Conservation (phyloP, 2,113 vertebrate genomes). For the Anser brachyrhynchus region DNA sequence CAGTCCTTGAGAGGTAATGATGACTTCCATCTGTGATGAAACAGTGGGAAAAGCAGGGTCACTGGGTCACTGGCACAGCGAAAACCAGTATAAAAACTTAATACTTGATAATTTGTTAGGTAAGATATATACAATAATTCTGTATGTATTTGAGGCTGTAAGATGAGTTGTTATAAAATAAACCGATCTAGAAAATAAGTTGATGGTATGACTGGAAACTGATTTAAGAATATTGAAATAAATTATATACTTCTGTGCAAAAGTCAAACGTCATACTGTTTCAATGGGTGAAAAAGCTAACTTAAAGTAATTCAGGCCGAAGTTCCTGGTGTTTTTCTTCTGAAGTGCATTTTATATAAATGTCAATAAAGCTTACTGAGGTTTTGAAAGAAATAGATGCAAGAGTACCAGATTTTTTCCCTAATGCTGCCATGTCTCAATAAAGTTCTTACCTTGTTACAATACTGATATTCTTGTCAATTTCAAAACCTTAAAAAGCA, state of each 20-base stretch:
- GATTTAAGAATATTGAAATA: slow-evolving; percentile 2
- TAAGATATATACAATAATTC: not conserved
- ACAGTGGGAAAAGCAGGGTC: not conserved
- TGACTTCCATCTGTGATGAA: not conserved
- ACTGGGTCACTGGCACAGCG: not conserved
- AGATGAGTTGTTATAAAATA: not conserved
- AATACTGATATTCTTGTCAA: not conserved
- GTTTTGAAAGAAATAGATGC: not conserved
- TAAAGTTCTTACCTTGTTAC: not conserved
- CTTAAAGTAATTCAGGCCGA: not conserved
- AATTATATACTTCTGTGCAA: not conserved
- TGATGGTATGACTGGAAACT: not conserved
- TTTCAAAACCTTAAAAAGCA: not conserved
- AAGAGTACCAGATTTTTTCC: not conserved
- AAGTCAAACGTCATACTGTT: not conserved
- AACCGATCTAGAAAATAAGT: not conserved
- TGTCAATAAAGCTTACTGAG: not conserved
- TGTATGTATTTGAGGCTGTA: not conserved
- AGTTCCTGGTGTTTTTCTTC: not conserved
- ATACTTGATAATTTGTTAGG: not conserved
- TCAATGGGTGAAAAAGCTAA: not conserved
- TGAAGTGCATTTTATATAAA: not conserved
- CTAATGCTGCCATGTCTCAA: not conserved
- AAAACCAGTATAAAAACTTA: not conserved
- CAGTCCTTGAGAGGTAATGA: not conserved